Evolutionary conservation across 2,113 vertebrate genomes (phyloP), one percentile per base, ranked within the genome.

Genomic region (Heteronetta atricapilla): DNA sequence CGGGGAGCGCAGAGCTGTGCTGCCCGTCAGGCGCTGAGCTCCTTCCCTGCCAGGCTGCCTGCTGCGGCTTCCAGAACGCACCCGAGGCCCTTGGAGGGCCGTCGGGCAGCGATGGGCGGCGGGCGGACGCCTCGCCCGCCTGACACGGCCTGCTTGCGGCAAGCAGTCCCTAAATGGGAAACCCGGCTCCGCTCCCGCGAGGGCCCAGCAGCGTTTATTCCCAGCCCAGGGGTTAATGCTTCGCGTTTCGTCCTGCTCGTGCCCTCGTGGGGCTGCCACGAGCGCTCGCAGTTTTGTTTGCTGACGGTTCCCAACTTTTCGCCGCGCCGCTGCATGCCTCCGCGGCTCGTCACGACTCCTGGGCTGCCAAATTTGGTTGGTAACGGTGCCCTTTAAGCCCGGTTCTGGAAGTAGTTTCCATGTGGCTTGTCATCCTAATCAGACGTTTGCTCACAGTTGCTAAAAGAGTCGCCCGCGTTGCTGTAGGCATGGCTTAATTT

Each of bases 331-430:
- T 95, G 91, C 94, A 28, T 97, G 95, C 77, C 85, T 97, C 93
- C 92, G 85, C 86, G 53, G 88, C 95, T 97, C 2, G 96, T 97
- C 95, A 97, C 18, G 73, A 76, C 81, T 89, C 69, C 88, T 66
- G 23, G 44, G 70, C 96, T 97, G 95, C 95, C 92, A 97, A 95
- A 90, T 87, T 87, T 96, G 82, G 95, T 95, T 91, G 81, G 89
- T 93, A 88, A 69, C n/a, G n/a, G 73, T 80, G 53, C 95, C 81
- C 92, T 96, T 96, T 94, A 90, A 70, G 50, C 95, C 95, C 94
- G 56, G 94, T 95, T 91, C 90, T 95, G 92, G 90, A 94, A 73
- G 82, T 46, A 60, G 70, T 85, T 96, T 97, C 96, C 84, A 92
- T 89, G 94, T 88, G 91, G 75, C 76, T 96, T 95, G 91, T 97